Base-by-base conservation (phyloP, 1,140 invertebrate species). In the Andricus grossulariae region DNA sequence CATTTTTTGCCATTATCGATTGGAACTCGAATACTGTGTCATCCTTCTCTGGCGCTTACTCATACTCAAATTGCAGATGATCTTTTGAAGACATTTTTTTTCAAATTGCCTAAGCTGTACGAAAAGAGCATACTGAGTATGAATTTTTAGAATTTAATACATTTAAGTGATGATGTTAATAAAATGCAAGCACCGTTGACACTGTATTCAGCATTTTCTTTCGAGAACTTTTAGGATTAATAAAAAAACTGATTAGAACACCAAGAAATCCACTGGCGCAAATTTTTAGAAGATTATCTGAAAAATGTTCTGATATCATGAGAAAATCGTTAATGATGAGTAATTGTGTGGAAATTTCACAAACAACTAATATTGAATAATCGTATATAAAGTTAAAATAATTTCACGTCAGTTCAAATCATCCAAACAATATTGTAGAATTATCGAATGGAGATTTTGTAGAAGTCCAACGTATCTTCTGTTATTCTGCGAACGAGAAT, bases 141-240 rank as follows among this genome's bases (percentile, higher is more conserved):
- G 70, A 82, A 79, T 18, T 78, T 84, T 49, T 80, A 83, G 51
- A 82, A 79, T 76, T 52, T 82, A 12, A 74, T 84, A 25, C 77
- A 82, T 51, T 16, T 82, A n/a, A n/a, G n/a, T n/a, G n/a, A n/a
- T n/a, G n/a, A n/a, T n/a, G n/a, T n/a, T n/a, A n/a, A n/a, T n/a
- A n/a, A 80, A 72, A 75, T 80, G 50, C 3, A 73, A 72, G n/a
- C 71, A 19, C 77, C 80, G 3, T 45, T 84, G 2, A 76, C 55
- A 15, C 50, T 45, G 16, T 60, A 75, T 70, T 82, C 80, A 13
- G 76, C 83, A 19, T 84, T 82, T 45, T 77, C 72, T n/a, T n/a
- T n/a, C n/a, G 78, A 84, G 72, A 77, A 70, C 82, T 70, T 45
- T 73, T 80, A 49, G 82, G 80, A 0, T 52, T 54, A 51, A 73